Evolutionary conservation across 2,888 invertebrate species (phyloP), one percentile per base, ranked within the genome.

Genomic region (Epicampocera succincta): DNA sequence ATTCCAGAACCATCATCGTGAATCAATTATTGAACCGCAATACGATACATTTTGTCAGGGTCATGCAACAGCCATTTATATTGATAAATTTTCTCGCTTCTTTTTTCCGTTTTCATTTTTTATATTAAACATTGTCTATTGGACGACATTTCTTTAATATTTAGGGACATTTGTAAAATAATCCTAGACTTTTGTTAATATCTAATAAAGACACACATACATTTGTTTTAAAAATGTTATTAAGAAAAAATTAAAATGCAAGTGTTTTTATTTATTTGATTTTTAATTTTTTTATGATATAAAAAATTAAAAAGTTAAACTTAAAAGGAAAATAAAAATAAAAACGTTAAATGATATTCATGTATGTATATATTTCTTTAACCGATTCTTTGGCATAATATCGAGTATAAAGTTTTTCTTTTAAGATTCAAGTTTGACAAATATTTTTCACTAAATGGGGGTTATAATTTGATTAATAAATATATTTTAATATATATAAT

Each of bases 81-180:
- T 97, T 86, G 97, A 97, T 91, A 94, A 95, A 87, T 94, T 96
- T 90, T 97, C 97, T 60, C 93, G 97, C 87, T 95, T 96, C 92
- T 96, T 97, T 92, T 97, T 97, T 86, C 97, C 97, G 0, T 96
- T 97, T 89, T 96, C 96, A 3, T 97, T 97, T 92, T 94, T 96
- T 87, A 95, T 97, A 87, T 92, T 97, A n/a, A 97, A 97, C 89
- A 94, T 97, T 84, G 95, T 96, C 13, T 97, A 97, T 90, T 97
- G 97, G 97, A 95, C 95, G 86, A 96, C 96, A 80, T 96, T 96
- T 91, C 92, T 95, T 65, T 92, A 90, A 90, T 84, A 69, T 52
- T 81, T 73, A 66, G 65, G 69, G 15, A 60, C 42, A 80, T 52
- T 75, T 68, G 40, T 74, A 69, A 52, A 71, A 46, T 38, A 76